Evolutionary conservation across 1,140 invertebrate genomes (phyloP), one percentile per base, ranked within the genome.

Genomic region (Apis florea): DNA sequence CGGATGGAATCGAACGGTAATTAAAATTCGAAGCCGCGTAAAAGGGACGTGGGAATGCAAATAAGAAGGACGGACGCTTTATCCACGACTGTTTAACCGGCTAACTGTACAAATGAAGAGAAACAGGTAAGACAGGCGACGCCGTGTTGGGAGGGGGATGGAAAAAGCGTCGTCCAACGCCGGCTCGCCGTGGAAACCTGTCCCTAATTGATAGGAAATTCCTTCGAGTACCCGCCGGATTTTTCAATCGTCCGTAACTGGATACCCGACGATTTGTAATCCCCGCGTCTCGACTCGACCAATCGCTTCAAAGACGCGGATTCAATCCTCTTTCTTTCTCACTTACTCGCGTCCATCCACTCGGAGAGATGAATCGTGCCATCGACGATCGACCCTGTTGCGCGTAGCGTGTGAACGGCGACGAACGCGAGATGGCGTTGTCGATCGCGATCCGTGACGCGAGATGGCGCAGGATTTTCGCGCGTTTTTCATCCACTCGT

Each of bases 181-280:
- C 59, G 76, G 51, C 78, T 67, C 58, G 69, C 74, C 85, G 68
- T 84, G 89, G 88, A 92, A 92, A 92, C 91, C 91, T 92, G 91
- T 93, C 91, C 89, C 89, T 92, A 92, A 93, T 93, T 93, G 91
- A 93, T 93, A 92, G 91, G 90, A 92, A 92, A 93, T 93, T 93
- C 92, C 92, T 89, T 69, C 80, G 80, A 83, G 83, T 89, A 86
- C 83, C 79, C 83, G 85, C 85, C 83, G 80, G 89, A 90, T 92
- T 92, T 92, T 92, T 90, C 86, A 88, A 70, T 74, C 31, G 76
- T 49, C 72, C 83, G 82, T 89, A 90, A 92, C 89, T 90, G 90
- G 86, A 91, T 91, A 90, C 89, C 88, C 89, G 86, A 89, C 85
- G 87, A 92, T 90, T 91, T 88, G 90, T 92, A 89, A 92, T 92